Base-by-base conservation (phyloP, 2,797 vertebrate species). In the Sebastes iracundus region DNA sequence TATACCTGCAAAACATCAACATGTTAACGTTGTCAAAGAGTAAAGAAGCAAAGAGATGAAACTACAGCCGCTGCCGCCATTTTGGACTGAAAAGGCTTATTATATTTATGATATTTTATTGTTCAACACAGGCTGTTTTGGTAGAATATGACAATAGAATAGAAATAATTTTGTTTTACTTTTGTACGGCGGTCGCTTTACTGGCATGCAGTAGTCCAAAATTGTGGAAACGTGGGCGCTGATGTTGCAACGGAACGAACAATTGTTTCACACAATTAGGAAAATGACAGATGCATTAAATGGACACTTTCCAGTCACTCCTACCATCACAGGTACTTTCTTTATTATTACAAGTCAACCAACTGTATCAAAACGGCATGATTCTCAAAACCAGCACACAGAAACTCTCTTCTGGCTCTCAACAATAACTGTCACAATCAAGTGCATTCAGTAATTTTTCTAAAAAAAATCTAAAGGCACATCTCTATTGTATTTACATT, bases 311-410 rank as follows among this genome's bases (percentile, higher is more conserved):
- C 8, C 49, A 71, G 13, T 72, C 30, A 9, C 9, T 89, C 85
- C 38, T 76, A 90, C 87, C 90, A 79, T 92, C 86, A 90, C 83
- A 85, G 86, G 85, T 90, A 84, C 90, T 73, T 79, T 80, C 83
- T 93, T 94, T 95, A 93, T 93, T 94, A 93, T 94, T 28, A 95
- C 93, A 95, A 95, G 83, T 93, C 92, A 90, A 89, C 90, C 88
- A 88, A 90, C 85, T 67, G 89, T 94, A 95, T 95, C 90, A 95
- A 95, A 94, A 95, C 91, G 23, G 49, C 83, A 82, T 68, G 75
- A 82, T 82, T 81, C 86, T 86, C 72, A 85, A 84, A 88, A 86
- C 80, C 83, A 80, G 38, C 62, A 64, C 10, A 80, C 83, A 84
- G 69, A 78, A 56, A 60, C 80, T 70, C 27, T 80, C 22, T 9